Evolutionary conservation across 2,797 vertebrate genomes (phyloP).

Genomic region (Pachyuromys duprasi): DNA sequence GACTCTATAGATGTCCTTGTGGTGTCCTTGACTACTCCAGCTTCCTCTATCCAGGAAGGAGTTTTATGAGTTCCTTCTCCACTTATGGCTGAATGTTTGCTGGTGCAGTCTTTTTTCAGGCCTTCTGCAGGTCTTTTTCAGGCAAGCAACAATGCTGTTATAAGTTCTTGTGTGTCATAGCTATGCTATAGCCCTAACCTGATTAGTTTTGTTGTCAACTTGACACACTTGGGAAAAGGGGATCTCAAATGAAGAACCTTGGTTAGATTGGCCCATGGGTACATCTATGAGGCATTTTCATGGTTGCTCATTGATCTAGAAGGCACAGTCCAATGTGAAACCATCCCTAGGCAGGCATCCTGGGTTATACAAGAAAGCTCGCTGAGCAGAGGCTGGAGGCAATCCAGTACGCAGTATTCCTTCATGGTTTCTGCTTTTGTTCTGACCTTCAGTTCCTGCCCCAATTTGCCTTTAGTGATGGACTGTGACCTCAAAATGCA

Average conservation of each 20-base stretch:
- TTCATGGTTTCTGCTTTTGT: not conserved
- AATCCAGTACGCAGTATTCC: not conserved
- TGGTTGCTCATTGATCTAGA: not conserved
- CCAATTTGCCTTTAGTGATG: not conserved
- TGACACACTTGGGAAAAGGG: not conserved
- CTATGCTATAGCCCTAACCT: not conserved
- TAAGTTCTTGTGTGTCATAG: not conserved
- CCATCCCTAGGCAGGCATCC: not conserved
- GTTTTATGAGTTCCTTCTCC: not conserved
- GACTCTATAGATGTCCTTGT: no score
- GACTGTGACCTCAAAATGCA: not conserved
- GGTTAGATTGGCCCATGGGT: not conserved
- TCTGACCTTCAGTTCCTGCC: not conserved
- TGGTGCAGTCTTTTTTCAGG: no score
- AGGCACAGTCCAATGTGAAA: not conserved
- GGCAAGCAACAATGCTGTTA: no score
- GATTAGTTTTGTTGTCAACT: not conserved
- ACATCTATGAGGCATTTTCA: not conserved
- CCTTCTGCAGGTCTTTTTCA: not conserved
- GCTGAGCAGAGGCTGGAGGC: no score
- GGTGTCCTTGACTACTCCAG: no score
- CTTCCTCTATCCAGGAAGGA: not conserved
- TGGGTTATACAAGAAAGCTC: not conserved
- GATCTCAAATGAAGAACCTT: not conserved
- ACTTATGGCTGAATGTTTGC: not conserved